Evolutionary conservation across 2,113 vertebrate genomes (phyloP), one percentile per base, ranked within the genome.

Genomic region (Bufo gargarizans): DNA sequence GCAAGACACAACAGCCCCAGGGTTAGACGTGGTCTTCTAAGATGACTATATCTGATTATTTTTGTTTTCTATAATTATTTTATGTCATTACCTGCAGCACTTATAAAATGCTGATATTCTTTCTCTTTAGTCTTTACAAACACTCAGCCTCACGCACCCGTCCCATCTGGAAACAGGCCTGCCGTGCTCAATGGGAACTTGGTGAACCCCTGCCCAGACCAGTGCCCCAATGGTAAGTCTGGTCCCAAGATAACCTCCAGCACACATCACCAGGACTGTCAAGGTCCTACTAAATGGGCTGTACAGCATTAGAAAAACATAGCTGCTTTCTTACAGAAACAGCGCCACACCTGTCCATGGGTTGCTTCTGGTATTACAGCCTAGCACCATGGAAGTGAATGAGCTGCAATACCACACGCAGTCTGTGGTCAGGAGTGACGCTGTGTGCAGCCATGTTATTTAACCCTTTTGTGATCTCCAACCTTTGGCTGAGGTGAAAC

Each of bases 161-260:
- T 22, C 53, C 5, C 33, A 61, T 56, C 45, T 17, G 49, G 61
- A 63, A 16, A 11, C 33, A 77, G 10, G 4, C n/a, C 56, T 58
- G 13, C 55, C 61, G 33, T 20, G 8, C 4, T 58, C 49, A 71
- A 43, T 45, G 11, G 12, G 4, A 0, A 10, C 33, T 11, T 3
- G 10, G 16, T 77, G 72, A 86, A 77, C 55, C 71, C 33, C n/a
- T 86, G 84, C 84, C 84, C 84, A 14, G 72, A 86, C 2, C 55
- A 77, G 11, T 86, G 84, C 58, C 84, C 84, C 19, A 50, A 86
- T 33, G 84, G 84, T 86, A 74, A 86, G 84, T 8, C 58, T n/a
- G 7, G 11, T 58, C 22, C 11, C 8, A 80, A 14, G 7, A 80
- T 55, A 59, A 3, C 65, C 2, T 45, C 33, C 14, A 74, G 6